These are phyloP conservation scores for Caenorhabditis japonica DNA, from an alignment of 2,888 invertebrate genomes.

Conservation along the genomic window DNA sequence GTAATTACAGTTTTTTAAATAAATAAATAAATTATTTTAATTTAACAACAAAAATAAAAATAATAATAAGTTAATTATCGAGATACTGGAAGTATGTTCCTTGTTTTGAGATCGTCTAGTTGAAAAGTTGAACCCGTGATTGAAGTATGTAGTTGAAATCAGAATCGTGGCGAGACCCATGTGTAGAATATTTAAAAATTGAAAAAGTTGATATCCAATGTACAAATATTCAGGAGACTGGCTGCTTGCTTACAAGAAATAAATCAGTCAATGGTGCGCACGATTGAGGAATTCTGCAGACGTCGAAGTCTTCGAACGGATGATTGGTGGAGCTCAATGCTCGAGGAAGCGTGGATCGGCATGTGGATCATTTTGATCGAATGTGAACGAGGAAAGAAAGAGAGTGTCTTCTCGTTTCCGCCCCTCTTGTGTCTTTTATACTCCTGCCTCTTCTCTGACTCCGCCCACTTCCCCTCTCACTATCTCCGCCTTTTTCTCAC, in stretches of 20 bases:
- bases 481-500: slow-evolving; percentile 41
- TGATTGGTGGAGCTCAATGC: slow-evolving; percentile 23
- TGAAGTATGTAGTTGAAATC: slow-evolving; percentile 10
- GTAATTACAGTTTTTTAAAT: too few species aligned
- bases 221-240: slow-evolving; percentile 31
- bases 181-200: slow-evolving; percentile 16
- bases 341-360: slow-evolving; percentile 35
- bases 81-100: slow-evolving; percentile 31
- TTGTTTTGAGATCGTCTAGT: slow-evolving; percentile 18
- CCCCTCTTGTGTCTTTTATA: too few species aligned
- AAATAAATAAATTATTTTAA: too few species aligned
- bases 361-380: slow-evolving; percentile 37
- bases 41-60: too few species aligned
- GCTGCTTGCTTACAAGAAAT: slow-evolving; percentile 23
- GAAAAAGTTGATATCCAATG: too few species aligned
- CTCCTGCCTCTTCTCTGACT: slow-evolving; percentile 5
- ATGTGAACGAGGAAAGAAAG: slow-evolving; percentile 1
- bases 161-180: slow-evolving; percentile 46
- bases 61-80: slow-evolving; percentile 8
- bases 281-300: slow-evolving; percentile 22
- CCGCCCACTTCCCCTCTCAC: slow-evolving; percentile 19
- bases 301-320: slow-evolving; percentile 14
- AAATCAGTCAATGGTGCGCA: slow-evolving; percentile 34
- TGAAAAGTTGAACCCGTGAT: slow-evolving; percentile 14
- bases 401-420: too few species aligned